These are phyloP conservation scores for Apis mellifera DNA, from an alignment of 1,140 invertebrate species.

Conservation along the genomic window DNA sequence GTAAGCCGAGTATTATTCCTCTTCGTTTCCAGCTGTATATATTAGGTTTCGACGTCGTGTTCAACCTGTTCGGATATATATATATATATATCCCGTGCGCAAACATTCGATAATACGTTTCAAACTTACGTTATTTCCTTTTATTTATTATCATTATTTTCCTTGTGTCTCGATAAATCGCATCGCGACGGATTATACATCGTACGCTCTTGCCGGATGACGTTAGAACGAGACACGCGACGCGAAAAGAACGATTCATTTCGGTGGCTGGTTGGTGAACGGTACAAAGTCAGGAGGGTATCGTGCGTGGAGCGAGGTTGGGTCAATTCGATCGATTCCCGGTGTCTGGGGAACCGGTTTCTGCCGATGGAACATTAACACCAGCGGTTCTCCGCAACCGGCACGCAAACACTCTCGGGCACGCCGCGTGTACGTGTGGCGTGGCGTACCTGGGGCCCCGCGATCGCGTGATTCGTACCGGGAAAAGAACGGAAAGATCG, in stretches of 20 bases:
- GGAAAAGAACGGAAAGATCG: conserved; percentile 32
- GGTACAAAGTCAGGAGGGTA: conserved; percentile 48
- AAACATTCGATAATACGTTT: no score
- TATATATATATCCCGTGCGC: no score
- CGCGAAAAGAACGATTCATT: conserved; percentile 12
- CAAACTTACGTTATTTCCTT: no score
- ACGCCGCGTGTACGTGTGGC: neutral
- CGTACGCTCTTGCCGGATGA: neutral
- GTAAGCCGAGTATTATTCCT: no score
- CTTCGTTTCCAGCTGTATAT: no score
- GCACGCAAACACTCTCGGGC: neutral
- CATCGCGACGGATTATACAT: neutral
- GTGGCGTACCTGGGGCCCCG: neutral
- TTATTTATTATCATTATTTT: no score
- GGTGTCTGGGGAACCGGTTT: conserved; percentile 59
- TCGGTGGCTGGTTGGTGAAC: conserved; percentile 33
- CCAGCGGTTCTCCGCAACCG: conserved; percentile 57
- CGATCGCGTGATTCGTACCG: conserved; percentile 49
- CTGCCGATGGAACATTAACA: conserved; percentile 52
- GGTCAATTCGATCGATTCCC: conserved; percentile 63
- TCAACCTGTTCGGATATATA: no score
- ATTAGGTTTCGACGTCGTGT: no score
- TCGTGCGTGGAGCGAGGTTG: conserved; percentile 45
- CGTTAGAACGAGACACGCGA: conserved; percentile 2
- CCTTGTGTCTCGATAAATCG: no score